These are phyloP conservation scores for Troides aeacus DNA, from an alignment of 2,888 invertebrate genomes.

Conservation along the genomic window DNA sequence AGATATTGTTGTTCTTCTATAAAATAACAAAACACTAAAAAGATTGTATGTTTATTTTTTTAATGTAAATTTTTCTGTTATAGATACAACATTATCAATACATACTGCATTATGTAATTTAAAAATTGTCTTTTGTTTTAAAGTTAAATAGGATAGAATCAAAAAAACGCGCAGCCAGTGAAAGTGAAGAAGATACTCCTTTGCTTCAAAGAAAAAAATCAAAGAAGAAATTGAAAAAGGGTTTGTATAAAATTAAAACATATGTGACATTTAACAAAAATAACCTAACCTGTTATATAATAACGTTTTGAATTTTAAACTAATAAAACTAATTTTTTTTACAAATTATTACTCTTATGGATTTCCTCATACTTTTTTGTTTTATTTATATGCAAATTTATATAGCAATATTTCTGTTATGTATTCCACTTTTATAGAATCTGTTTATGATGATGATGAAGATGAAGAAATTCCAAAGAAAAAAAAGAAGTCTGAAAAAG, in stretches of 20 bases:
- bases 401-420: neutral
- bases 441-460: conserved; percentile 77
- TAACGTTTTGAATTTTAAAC: neutral
- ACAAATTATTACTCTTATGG: neutral
- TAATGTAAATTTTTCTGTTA: no score
- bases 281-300: no score
- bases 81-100: neutral
- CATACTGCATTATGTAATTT: neutral
- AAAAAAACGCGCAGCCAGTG: conserved; percentile 69
- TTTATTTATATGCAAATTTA: neutral
- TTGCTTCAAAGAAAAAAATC: conserved; percentile 83
- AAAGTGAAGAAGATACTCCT: conserved; percentile 87
- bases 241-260: conserved; percentile 39
- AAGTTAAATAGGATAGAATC: conserved; percentile 53
- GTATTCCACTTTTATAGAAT: conserved; percentile 49
- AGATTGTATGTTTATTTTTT: no score
- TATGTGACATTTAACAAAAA: no score
- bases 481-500: conserved; percentile 69
- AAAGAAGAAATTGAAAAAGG: conserved; percentile 82
- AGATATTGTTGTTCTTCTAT: no score
- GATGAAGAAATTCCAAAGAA: conserved; percentile 80
- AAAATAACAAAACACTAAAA: no score
- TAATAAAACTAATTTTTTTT: neutral
- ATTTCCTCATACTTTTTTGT: neutral
- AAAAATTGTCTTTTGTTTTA: conserved; percentile 11